These are phyloP conservation scores for Paracentrotus lividus DNA, from an alignment of 53 echinoderm and acorn worm species.

Conservation along the genomic window DNA sequence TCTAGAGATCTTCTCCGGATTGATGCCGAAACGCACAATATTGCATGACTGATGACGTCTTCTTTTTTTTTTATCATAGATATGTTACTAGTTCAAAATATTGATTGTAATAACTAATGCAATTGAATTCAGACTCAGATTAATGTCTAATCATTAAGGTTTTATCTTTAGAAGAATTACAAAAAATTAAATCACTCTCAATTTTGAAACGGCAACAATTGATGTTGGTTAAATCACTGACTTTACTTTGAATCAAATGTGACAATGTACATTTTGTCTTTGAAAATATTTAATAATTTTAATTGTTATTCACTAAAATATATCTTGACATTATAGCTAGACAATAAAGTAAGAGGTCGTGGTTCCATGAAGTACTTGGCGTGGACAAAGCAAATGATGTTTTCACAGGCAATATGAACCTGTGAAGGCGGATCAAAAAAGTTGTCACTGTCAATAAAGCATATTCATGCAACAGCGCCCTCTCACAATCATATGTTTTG, in stretches of 20 bases:
- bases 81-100: too few species aligned
- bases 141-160: too few species aligned
- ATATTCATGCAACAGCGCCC: not conserved
- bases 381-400: not conserved
- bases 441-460: not conserved
- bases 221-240: too few species aligned
- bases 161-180: too few species aligned
- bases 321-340: not conserved
- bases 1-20: conserved; percentile 72
- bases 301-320: not conserved
- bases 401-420: not conserved
- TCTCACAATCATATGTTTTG: too few species aligned
- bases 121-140: too few species aligned
- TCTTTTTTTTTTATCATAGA: too few species aligned
- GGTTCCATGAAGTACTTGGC: not conserved
- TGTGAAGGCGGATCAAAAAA: not conserved
- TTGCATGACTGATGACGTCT: conserved; percentile 79
- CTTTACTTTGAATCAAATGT: too few species aligned
- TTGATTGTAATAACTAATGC: too few species aligned
- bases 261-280: too few species aligned
- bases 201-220: too few species aligned
- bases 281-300: not conserved
- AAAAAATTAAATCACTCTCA: too few species aligned
- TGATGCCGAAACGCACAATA: conserved; percentile 68
- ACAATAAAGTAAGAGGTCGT: not conserved